A percentile compares a stretch with the other conserved stretches of the same genome.
Evolutionary conservation across 2,888 invertebrate genomes (phyloP).

Genomic region (Loripinus fragilis): DNA sequence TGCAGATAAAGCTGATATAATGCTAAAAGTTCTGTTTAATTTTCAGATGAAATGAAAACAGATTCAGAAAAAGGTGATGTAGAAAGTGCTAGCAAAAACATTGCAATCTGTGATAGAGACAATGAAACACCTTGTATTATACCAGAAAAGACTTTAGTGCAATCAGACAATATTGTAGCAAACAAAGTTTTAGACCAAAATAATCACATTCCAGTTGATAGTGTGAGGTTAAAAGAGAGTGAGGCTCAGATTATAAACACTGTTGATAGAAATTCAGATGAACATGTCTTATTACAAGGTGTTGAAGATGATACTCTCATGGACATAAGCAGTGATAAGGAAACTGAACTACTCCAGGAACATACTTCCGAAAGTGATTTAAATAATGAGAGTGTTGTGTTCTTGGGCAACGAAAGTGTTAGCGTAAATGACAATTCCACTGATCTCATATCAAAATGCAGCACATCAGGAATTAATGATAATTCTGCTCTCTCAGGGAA

Average conservation of each 20-base stretch:
- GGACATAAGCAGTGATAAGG: constrained; percentile 54
- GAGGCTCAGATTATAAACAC: not conserved
- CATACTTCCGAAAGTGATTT: not conserved
- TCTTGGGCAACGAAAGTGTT: not conserved
- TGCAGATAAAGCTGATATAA: no score
- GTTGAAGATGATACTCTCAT: constrained; percentile 22
- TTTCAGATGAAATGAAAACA: not conserved
- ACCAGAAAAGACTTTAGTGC: not conserved
- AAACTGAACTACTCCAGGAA: constrained; percentile 35
- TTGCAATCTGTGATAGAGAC: constrained; percentile 7
- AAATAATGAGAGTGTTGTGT: constrained; percentile 7
- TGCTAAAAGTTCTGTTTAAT: not conserved
- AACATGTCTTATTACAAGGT: not conserved
- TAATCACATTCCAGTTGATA: constrained; percentile 4
- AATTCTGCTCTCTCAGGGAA: not conserved
- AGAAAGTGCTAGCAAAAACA: not conserved
- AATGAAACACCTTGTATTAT: not conserved
- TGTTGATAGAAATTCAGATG: not conserved
- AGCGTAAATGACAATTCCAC: not conserved
- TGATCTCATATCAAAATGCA: constrained; percentile 10
- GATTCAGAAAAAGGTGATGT: not conserved
- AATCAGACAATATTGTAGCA: constrained; percentile 2
- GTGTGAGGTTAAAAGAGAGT: constrained; percentile 10
- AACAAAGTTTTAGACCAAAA: constrained; percentile 1
- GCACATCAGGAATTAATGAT: not conserved